These are phyloP conservation scores for Apogon talboti DNA, from an alignment of 2,797 vertebrate genomes.

Conservation along the genomic window DNA sequence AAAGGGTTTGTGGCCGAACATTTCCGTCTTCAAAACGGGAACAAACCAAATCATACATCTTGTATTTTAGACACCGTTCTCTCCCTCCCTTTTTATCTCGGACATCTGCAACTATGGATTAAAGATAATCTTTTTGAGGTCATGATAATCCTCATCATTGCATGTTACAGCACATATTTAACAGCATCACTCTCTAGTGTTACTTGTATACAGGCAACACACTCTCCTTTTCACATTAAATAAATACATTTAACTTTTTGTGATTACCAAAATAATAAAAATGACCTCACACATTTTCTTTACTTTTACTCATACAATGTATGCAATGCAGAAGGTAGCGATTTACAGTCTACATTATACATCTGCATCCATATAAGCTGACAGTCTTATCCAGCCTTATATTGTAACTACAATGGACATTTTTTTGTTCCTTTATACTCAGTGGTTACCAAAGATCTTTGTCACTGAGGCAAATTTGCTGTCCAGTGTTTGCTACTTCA, in stretches of 20 bases:
- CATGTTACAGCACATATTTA: neutral
- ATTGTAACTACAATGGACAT: slow-evolving; percentile 14
- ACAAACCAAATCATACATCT: slow-evolving; percentile 34
- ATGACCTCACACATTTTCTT: too few relatives aligned
- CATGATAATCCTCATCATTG: slow-evolving; percentile 5
- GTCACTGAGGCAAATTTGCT: slow-evolving; percentile 42
- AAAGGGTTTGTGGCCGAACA: slow-evolving; percentile 29
- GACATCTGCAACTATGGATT: slow-evolving; percentile 19
- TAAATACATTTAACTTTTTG: neutral
- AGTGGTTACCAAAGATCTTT: slow-evolving; percentile 22
- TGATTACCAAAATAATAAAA: neutral
- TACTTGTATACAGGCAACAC: neutral
- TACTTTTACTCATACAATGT: too few relatives aligned
- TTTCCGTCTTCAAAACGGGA: slow-evolving; percentile 35
- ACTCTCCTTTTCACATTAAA: neutral
- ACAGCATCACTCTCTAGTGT: slow-evolving; percentile 1
- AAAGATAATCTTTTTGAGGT: slow-evolving; percentile 13
- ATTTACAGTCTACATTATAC: neutral
- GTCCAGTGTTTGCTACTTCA: slow-evolving; percentile 49
- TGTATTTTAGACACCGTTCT: slow-evolving; percentile 23
- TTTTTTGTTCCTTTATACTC: slow-evolving; percentile 15
- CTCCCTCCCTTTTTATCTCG: neutral
- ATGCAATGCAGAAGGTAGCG: neutral
- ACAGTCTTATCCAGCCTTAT: slow-evolving; percentile 1
- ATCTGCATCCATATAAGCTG: too few relatives aligned